These are phyloP conservation scores for Xestia sexstrigata DNA, from an alignment of 2,888 invertebrate genomes.

Conservation along the genomic window DNA sequence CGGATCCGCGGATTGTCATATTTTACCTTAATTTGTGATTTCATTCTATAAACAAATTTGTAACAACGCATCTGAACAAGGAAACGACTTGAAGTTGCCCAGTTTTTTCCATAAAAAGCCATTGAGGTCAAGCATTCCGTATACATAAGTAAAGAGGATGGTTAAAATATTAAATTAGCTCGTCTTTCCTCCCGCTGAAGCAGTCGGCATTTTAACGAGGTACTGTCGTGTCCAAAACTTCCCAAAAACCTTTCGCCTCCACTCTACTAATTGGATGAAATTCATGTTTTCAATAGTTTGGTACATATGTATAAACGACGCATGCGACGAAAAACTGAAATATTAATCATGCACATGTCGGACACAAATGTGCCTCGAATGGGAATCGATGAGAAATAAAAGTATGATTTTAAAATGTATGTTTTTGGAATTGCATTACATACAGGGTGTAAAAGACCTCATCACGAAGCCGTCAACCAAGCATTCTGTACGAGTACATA, in stretches of 20 bases:
- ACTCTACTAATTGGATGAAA: constrained; percentile 83
- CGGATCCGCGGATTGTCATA: constrained; percentile 2
- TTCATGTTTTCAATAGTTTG: constrained; percentile 64
- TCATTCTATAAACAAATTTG: constrained; percentile 55
- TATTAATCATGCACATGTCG: constrained; percentile 28
- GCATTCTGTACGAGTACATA: too few relatives aligned
- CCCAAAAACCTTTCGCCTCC: constrained; percentile 75
- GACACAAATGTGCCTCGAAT: constrained; percentile 16
- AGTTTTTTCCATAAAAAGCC: constrained; percentile 74
- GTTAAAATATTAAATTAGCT: constrained; percentile 83
- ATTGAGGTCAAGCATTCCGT: constrained; percentile 83
- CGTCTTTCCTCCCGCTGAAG: constrained; percentile 79
- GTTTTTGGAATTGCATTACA: constrained; percentile 5
- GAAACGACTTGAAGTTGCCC: constrained; percentile 59
- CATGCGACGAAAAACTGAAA: constrained; percentile 37
- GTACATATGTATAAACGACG: constrained; percentile 35
- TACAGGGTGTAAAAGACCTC: too few relatives aligned
- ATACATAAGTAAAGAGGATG: constrained; percentile 81
- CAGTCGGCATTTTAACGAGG: constrained; percentile 87
- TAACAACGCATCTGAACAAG: constrained; percentile 54
- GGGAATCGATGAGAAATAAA: constrained; percentile 6
- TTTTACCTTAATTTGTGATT: constrained; percentile 41
- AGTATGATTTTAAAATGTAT: not conserved
- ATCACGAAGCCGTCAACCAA: too few relatives aligned
- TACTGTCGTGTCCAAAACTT: constrained; percentile 72